phyloP scores from a whole-genome alignment of 2,888 invertebrate genomes.

The Marronus borbonicus region DNA sequence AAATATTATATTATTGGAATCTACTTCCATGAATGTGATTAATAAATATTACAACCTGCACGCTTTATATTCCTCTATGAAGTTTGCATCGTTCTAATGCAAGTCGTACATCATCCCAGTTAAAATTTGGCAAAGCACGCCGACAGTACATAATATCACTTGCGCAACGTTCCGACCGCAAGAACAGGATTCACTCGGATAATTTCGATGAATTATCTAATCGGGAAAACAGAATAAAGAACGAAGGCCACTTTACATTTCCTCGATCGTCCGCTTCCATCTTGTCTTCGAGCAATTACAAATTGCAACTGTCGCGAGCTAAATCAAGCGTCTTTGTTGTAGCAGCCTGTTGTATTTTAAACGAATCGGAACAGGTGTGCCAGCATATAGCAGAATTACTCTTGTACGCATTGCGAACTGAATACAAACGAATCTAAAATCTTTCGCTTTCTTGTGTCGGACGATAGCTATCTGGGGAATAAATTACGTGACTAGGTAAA shows the following conservation, averaged over 20 bases:
- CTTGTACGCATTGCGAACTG: slow-evolving; percentile 31
- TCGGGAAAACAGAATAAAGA: neutral
- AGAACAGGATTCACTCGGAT: neutral
- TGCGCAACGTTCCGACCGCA: neutral
- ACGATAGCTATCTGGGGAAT: slow-evolving; percentile 13
- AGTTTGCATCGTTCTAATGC: slow-evolving; percentile 27
- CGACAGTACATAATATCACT: slow-evolving; percentile 15
- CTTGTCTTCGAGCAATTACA: neutral
- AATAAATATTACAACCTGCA: neutral
- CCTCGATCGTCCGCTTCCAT: neutral
- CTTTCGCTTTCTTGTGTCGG: slow-evolving; percentile 7
- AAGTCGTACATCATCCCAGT: slow-evolving; percentile 26
- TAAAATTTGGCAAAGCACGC: slow-evolving; percentile 20
- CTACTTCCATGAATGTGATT: neutral
- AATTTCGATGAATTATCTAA: neutral
- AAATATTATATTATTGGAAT: neutral
- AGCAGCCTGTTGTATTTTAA: slow-evolving; percentile 15
- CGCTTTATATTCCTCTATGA: neutral
- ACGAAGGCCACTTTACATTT: neutral
- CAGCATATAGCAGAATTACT: slow-evolving; percentile 23
- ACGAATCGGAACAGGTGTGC: slow-evolving; percentile 27
- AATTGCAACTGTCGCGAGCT: slow-evolving; percentile 23
- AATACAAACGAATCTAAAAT: slow-evolving; percentile 23
- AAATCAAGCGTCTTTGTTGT: slow-evolving; percentile 22
- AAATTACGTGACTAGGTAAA: slow-evolving; percentile 1